A percentile compares a stretch with the other conserved stretches of the same genome.
phyloP scores from a whole-genome alignment of 2,888 invertebrate species.

The Aproaerema taeniolella region DNA sequence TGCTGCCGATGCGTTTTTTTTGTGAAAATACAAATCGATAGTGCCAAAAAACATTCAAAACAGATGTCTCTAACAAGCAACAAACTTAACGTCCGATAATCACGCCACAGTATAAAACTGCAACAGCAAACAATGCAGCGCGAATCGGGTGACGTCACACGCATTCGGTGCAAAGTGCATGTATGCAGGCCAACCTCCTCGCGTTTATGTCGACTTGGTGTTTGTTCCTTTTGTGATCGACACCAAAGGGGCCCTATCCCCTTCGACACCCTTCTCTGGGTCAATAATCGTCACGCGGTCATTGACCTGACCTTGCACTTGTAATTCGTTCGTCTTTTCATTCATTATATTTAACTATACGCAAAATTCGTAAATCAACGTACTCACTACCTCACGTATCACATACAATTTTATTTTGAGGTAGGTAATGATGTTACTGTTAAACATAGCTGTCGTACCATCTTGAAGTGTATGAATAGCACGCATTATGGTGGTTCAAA shows the following conservation, averaged over 20 bases:
- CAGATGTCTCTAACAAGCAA: too few species aligned
- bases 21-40: too few species aligned
- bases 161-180: constrained; percentile 76
- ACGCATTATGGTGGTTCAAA: too few species aligned
- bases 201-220: constrained; percentile 67
- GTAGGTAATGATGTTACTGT: too few species aligned
- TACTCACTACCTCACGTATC: too few species aligned
- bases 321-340: constrained; percentile 7
- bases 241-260: constrained; percentile 77
- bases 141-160: constrained; percentile 61
- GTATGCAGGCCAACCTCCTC: constrained; percentile 68
- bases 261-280: constrained; percentile 74
- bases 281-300: constrained; percentile 62
- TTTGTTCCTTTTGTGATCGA: constrained; percentile 68
- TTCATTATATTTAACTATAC: neutral
- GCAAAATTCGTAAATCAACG: too few species aligned
- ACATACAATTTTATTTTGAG: too few species aligned
- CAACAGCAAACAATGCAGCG: constrained; percentile 65
- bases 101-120: constrained; percentile 39
- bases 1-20: too few species aligned
- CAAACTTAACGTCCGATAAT: constrained; percentile 1
- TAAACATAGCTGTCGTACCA: too few species aligned
- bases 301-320: constrained; percentile 35
- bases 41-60: too few species aligned
- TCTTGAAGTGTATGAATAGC: too few species aligned